Evolutionary conservation across 2,113 vertebrate genomes (phyloP).

Genomic region (Oenanthe melanoleuca): DNA sequence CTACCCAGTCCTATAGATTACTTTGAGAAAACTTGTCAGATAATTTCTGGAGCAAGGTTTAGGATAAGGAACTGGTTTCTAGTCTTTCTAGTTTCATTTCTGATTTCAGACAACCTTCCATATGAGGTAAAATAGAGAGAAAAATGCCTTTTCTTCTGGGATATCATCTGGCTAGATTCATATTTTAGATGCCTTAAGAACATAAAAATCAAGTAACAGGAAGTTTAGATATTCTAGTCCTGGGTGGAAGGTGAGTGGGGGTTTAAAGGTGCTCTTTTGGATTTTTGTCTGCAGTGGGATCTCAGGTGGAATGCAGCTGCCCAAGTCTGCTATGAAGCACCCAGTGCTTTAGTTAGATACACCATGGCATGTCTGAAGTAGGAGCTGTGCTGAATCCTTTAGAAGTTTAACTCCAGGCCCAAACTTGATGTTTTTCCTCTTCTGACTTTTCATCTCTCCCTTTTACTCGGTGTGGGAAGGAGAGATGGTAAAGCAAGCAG

Average conservation of each 20-base stretch:
- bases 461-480: conserved; percentile 55
- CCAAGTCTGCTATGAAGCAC: neutral
- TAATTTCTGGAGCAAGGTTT: neutral
- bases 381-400: conserved; percentile 15
- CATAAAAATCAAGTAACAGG: neutral
- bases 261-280: neutral
- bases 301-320: neutral
- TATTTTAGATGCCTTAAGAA: neutral
- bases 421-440: conserved; percentile 33
- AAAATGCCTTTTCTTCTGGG: neutral
- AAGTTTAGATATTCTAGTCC: neutral
- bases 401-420: conserved; percentile 22
- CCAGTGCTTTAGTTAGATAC: neutral
- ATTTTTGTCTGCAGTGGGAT: neutral
- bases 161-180: neutral
- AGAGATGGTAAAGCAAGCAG: conserved; percentile 55
- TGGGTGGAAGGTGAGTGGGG: neutral
- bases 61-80: neutral
- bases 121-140: neutral
- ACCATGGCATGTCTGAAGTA: neutral
- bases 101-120: neutral
- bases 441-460: conserved; percentile 41
- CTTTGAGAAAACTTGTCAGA: neutral
- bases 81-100: neutral
- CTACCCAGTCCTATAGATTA: neutral